Percentiles rank a stretch among this genome's conserved stretches.
These are phyloP conservation scores for Drosophila anomelani DNA, from an alignment of 2,888 invertebrate species.

Conservation along the genomic window DNA sequence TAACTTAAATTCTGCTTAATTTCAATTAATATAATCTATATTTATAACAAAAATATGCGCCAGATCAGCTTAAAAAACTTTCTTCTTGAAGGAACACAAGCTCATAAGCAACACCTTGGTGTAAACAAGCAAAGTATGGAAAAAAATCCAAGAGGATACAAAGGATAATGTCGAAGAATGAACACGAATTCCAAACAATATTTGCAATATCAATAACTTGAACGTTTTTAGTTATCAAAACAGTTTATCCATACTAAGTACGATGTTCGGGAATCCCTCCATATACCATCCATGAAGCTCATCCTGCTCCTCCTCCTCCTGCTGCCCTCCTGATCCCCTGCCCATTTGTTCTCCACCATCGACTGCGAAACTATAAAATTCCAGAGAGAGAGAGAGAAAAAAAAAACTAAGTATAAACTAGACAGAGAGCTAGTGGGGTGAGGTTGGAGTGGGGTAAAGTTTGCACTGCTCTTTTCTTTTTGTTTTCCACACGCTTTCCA, in stretches of 20 bases:
- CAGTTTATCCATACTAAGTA: constrained; percentile 75
- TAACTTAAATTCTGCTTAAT: neutral
- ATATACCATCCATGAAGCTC: neutral
- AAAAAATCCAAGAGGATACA: neutral
- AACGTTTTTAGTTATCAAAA: constrained; percentile 71
- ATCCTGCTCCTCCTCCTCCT: neutral
- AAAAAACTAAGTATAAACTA: constrained; percentile 8
- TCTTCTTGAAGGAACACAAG: neutral
- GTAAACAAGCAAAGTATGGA: neutral
- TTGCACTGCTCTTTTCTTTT: constrained; percentile 12
- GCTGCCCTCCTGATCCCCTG: neutral
- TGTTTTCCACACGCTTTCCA: constrained; percentile 53
- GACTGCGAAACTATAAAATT: constrained; percentile 61
- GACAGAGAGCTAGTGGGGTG: constrained; percentile 6
- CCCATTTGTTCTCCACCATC: constrained; percentile 16
- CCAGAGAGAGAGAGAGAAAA: constrained; percentile 21
- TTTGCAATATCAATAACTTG: constrained; percentile 73
- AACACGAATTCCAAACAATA: constrained; percentile 56
- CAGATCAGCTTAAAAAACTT: constrained; percentile 2
- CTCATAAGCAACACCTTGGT: constrained; percentile 4
- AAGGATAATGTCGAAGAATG: constrained; percentile 2
- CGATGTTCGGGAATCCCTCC: constrained; percentile 8
- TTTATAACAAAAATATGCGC: neutral
- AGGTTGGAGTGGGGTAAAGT: constrained; percentile 41
- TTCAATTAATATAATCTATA: neutral